Conservation (phyloP, 2,888 invertebrate species). For the Mesoligia furuncula region DNA sequence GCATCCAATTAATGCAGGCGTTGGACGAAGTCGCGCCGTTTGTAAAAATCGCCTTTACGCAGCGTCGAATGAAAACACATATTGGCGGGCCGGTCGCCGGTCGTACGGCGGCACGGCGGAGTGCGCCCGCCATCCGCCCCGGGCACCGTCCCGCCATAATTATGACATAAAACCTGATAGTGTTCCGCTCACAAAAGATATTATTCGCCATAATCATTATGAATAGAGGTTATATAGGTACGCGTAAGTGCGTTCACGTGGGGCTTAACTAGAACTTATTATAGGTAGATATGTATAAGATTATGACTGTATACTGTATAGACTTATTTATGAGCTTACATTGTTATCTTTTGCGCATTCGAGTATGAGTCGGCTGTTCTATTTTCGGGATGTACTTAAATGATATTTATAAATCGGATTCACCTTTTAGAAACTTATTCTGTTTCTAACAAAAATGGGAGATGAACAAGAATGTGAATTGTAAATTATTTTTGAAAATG, state of each 20-base stretch:
- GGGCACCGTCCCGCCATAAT: conserved; percentile 69
- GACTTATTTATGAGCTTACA: conserved; percentile 33
- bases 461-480: neutral
- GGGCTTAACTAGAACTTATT: conserved; percentile 46
- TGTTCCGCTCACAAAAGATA: conserved; percentile 72
- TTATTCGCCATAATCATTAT: conserved; percentile 69
- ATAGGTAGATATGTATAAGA: conserved; percentile 13
- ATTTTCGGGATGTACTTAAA: neutral
- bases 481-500: neutral
- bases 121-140: conserved; percentile 37
- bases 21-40: conserved; percentile 71
- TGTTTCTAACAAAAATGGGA: neutral
- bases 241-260: conserved; percentile 62
- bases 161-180: conserved; percentile 77
- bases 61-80: conserved; percentile 73
- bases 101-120: conserved; percentile 44
- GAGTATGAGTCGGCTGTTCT: neutral
- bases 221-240: conserved; percentile 62
- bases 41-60: conserved; percentile 79
- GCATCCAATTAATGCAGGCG: conserved; percentile 85
- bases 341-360: conserved; percentile 26
- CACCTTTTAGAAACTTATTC: neutral
- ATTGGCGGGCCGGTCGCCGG: conserved; percentile 60
- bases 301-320: neutral
- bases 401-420: neutral